Evolutionary conservation across 2,797 vertebrate genomes (phyloP), one percentile per base, ranked within the genome.

Genomic region (Halcyon chelicuti): DNA sequence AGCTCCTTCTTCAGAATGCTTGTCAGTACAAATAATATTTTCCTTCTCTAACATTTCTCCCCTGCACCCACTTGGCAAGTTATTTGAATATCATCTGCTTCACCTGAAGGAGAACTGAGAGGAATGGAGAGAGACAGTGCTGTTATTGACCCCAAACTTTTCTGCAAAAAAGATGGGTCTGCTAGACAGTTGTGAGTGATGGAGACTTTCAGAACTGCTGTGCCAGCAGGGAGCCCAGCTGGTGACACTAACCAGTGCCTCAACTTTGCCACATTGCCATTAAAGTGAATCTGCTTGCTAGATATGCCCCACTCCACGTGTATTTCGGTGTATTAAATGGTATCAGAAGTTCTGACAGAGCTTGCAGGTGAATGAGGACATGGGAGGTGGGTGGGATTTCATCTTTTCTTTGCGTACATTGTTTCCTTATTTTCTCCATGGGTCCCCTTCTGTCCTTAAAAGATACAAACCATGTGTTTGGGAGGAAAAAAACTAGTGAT

Each of bases 51-150:
- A 25, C 44, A 51, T 62, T 72, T 87, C 86, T 88, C 51, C 46
- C 51, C 49, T 4, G 3, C 49, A 86, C 75, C 55, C 1, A 1
- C 62, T 89, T 7, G 3, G 73, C 13, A 11, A 91, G 46, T 81
- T 94, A 70, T 73, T 94, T 73, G 76, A 84, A 68, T 75, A 76
- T 81, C 79, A 76, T 94, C 93, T 95, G 73, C 82, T 94, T 96
- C 82, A 96, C 94, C 82, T 94, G 85, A 92, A 90, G 79, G 67
- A 94, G 61, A 37, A 86, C 79, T 28, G 70, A 88, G 70, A 88
- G 26, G n/a, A 91, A 68, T 28, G 42, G 78, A 39, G 68, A 61
- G 40, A 57, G 3, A 17, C 1, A 2, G 25, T 37, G 79, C 82
- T 86, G 39, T 51, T 87, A 75, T 18, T 3, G 4, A 35, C 51